Conservation (phyloP, 2,797 vertebrate genomes). For the Linurgus olivaceus region DNA sequence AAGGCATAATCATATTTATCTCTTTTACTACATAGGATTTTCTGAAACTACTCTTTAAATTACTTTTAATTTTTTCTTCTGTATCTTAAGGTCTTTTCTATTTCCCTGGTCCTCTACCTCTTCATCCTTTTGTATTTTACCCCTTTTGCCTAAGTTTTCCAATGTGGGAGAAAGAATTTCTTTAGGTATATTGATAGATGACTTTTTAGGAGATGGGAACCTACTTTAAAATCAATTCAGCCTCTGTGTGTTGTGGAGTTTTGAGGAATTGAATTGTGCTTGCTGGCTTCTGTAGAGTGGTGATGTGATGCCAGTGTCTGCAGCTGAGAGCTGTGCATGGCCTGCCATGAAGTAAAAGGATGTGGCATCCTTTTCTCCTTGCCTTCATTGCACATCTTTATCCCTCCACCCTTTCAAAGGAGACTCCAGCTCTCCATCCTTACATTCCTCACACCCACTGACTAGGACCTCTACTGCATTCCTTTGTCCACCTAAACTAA, state of each 20-base stretch:
- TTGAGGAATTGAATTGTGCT: not conserved
- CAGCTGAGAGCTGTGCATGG: not conserved
- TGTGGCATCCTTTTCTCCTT: not conserved
- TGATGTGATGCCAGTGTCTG: not conserved
- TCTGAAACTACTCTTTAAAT: not conserved
- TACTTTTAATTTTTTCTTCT: not conserved
- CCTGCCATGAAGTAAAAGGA: not conserved
- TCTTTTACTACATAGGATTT: not conserved
- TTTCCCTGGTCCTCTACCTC: not conserved
- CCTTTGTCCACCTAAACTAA: conserved; percentile 48
- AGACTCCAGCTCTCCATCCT: not conserved
- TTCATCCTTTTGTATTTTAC: not conserved
- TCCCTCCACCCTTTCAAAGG: not conserved
- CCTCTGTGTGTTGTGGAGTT: not conserved
- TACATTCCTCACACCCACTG: not conserved
- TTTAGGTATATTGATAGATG: not conserved
- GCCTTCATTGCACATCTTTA: not conserved
- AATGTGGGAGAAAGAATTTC: not conserved
- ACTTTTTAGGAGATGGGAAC: not conserved
- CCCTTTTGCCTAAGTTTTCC: not conserved
- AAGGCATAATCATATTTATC: not conserved
- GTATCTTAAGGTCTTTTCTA: not conserved
- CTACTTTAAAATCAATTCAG: not conserved
- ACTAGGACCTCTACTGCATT: conserved; percentile 20
- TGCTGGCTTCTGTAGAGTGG: not conserved